phyloP scores from a whole-genome alignment of 2,888 invertebrate species.

The Drosophila demipolita region DNA sequence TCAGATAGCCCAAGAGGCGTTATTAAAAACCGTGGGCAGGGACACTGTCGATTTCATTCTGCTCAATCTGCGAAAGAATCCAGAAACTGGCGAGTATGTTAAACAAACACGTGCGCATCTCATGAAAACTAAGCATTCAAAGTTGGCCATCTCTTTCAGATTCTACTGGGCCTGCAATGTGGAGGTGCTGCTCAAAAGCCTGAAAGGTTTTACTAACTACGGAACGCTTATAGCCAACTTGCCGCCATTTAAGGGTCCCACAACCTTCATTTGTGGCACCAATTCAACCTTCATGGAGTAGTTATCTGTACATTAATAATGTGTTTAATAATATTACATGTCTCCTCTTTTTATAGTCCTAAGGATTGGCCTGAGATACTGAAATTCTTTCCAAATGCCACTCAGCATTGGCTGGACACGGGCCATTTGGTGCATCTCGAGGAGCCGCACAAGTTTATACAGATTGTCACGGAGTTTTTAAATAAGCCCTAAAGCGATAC shows the following conservation, averaged over 20 bases:
- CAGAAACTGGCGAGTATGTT: slow-evolving; percentile 70
- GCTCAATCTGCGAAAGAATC: slow-evolving; percentile 91
- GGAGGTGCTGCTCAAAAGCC: slow-evolving; percentile 89
- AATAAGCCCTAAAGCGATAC: slow-evolving; percentile 22
- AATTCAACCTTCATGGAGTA: slow-evolving; percentile 93
- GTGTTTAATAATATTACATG: not conserved
- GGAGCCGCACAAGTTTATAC: slow-evolving; percentile 88
- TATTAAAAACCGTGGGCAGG: slow-evolving; percentile 85
- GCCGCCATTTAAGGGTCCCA: slow-evolving; percentile 87
- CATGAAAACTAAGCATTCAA: not conserved
- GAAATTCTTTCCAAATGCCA: slow-evolving; percentile 88
- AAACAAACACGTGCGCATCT: no score
- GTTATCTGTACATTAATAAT: slow-evolving; percentile 66
- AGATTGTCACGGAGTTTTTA: slow-evolving; percentile 85
- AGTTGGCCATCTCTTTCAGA: slow-evolving; percentile 62
- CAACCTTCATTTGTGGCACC: slow-evolving; percentile 93
- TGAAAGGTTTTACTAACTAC: slow-evolving; percentile 83
- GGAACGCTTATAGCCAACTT: slow-evolving; percentile 41
- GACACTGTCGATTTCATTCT: slow-evolving; percentile 91
- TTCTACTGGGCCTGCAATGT: slow-evolving; percentile 94
- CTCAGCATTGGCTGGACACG: slow-evolving; percentile 87
- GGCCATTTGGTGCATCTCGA: slow-evolving; percentile 98
- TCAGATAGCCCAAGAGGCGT: slow-evolving; percentile 88
- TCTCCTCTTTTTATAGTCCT: slow-evolving; percentile 80
- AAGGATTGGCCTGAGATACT: slow-evolving; percentile 87